A percentile compares a stretch with the other conserved stretches of the same genome.
Conservation (phyloP, 2,113 vertebrate genomes). For the Rhegmatorhina hoffmannsi region DNA sequence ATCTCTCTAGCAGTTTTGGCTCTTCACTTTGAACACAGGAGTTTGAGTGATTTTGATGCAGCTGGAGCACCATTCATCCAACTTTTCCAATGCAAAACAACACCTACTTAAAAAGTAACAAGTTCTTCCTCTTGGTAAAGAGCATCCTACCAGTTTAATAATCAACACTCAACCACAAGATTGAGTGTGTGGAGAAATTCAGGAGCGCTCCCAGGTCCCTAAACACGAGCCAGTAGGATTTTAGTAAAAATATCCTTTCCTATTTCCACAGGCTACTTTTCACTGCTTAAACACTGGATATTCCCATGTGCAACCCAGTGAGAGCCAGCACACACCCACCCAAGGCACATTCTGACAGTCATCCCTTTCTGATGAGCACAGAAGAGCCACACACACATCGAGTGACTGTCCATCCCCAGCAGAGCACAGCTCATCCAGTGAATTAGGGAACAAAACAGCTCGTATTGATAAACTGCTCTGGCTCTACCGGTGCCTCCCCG, state of each 20-base stretch:
- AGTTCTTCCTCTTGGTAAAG: not conserved
- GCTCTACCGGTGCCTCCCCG: not conserved
- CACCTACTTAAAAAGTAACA: not conserved
- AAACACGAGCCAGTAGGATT: not conserved
- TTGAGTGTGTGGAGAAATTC: not conserved
- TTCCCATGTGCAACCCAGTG: accelerated
- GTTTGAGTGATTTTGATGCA: not conserved
- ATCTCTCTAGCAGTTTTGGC: not conserved
- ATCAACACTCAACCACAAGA: not conserved
- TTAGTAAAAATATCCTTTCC: not conserved
- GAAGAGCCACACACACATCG: not conserved
- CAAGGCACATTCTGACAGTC: not conserved
- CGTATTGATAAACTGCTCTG: not conserved
- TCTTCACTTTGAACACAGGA: not conserved
- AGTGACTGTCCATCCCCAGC: not conserved
- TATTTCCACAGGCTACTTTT: not conserved
- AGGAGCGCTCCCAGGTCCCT: not conserved
- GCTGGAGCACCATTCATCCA: not conserved
- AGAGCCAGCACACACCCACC: not conserved
- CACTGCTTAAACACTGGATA: not conserved
- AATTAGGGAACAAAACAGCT: not conserved
- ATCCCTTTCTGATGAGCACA: not conserved
- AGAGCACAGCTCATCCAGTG: accelerated
- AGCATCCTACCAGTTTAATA: not conserved
- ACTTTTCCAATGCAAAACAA: not conserved